phyloP scores from a whole-genome alignment of 2,888 invertebrate genomes.

The Drosophila macrospina region DNA sequence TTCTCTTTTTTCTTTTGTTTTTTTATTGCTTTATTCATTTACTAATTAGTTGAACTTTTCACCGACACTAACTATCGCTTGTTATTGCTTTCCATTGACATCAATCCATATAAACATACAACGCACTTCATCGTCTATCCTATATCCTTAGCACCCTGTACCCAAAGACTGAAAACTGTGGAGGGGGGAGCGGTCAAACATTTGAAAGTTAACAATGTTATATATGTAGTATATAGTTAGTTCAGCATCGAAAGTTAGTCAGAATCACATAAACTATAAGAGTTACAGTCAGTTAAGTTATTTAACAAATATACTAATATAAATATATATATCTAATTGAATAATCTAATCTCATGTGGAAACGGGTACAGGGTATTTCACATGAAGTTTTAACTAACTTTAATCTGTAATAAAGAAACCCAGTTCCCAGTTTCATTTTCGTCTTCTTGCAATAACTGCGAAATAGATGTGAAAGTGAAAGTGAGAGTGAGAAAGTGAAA shows the following conservation, averaged over 20 bases:
- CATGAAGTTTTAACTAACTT: neutral
- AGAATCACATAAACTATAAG: conserved; percentile 7
- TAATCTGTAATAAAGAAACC: neutral
- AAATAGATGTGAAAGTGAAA: neutral
- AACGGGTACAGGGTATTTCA: conserved; percentile 27
- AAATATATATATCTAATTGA: no score
- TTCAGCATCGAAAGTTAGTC: conserved; percentile 16
- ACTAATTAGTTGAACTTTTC: conserved; percentile 51
- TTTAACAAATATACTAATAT: neutral
- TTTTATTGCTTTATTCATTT: conserved; percentile 51
- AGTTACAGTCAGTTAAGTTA: conserved; percentile 8
- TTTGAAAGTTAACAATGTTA: conserved; percentile 3
- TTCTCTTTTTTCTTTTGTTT: conserved; percentile 5
- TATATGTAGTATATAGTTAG: conserved; percentile 5
- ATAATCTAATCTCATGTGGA: neutral
- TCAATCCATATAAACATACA: conserved; percentile 25
- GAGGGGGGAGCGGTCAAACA: neutral
- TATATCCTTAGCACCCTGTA: conserved; percentile 38
- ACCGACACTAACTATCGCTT: conserved; percentile 48
- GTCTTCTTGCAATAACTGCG: neutral
- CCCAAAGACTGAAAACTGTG: conserved; percentile 25
- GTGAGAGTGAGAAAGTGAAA: neutral
- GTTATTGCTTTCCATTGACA: conserved; percentile 60
- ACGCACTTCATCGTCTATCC: neutral
- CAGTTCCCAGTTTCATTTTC: neutral